Conservation (phyloP, 2,888 invertebrate genomes). For the Suillia variegata region DNA sequence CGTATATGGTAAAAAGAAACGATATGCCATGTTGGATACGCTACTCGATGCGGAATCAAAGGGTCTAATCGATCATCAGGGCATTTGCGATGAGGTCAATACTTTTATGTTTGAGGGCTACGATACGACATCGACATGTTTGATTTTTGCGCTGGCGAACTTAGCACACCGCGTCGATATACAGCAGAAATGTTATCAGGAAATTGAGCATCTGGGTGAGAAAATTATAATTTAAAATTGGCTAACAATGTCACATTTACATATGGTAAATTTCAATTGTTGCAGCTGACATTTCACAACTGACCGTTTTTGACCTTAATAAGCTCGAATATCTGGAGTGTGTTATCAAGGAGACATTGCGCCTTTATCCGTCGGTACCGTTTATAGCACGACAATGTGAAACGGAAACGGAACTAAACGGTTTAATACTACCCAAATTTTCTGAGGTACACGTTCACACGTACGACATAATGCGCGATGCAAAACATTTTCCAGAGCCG, state of each 20-base stretch:
- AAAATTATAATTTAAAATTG: too few relatives aligned
- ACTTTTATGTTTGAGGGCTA: slow-evolving; percentile 72
- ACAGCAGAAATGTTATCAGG: slow-evolving; percentile 63
- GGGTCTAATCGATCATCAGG: slow-evolving; percentile 63
- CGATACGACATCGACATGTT: slow-evolving; percentile 67
- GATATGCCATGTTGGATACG: slow-evolving; percentile 66
- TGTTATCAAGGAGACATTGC: slow-evolving; percentile 65
- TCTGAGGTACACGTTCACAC: slow-evolving; percentile 65
- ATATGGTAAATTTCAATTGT: not conserved
- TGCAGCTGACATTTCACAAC: slow-evolving; percentile 31
- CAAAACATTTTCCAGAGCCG: slow-evolving; percentile 70
- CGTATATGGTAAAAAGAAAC: slow-evolving; percentile 48
- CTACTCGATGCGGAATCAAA: slow-evolving; percentile 63
- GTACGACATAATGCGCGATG: slow-evolving; percentile 70
- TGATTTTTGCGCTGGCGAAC: slow-evolving; percentile 63
- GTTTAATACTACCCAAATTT: slow-evolving; percentile 62
- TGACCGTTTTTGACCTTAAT: slow-evolving; percentile 47
- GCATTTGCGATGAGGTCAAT: slow-evolving; percentile 69
- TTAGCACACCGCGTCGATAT: slow-evolving; percentile 63
- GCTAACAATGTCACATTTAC: too few relatives aligned
- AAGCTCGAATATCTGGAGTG: slow-evolving; percentile 63
- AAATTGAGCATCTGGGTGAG: slow-evolving; percentile 58
- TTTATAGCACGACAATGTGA: slow-evolving; percentile 59
- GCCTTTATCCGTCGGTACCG: slow-evolving; percentile 65
- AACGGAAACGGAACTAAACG: slow-evolving; percentile 44